A percentile compares a stretch with the other conserved stretches of the same genome.
phyloP scores from a whole-genome alignment of 2,888 invertebrate species.

The Ethmia dodecea region DNA sequence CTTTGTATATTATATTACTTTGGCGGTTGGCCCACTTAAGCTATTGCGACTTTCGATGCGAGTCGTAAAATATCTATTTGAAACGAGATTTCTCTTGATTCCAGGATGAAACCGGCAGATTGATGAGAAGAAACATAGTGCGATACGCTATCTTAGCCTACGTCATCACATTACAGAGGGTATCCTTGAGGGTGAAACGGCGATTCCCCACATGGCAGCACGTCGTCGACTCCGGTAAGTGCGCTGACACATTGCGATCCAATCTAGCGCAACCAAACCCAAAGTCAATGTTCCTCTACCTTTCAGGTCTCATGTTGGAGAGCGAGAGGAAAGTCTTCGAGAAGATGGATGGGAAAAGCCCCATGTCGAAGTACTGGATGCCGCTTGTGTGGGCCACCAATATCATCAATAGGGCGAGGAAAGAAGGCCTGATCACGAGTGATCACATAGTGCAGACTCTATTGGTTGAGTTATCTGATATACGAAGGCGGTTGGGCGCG shows the following conservation, averaged over 20 bases:
- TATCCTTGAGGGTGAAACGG: conserved; percentile 91
- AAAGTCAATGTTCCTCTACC: conserved; percentile 17
- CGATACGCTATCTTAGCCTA: conserved; percentile 92
- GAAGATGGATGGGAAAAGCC: conserved; percentile 91
- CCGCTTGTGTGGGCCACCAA: conserved; percentile 95
- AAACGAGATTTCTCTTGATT: too few species aligned
- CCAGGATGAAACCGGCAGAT: conserved; percentile 91
- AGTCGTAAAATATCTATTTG: too few species aligned
- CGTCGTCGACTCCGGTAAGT: conserved; percentile 89
- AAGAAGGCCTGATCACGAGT: conserved; percentile 89
- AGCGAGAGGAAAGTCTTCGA: conserved; percentile 95
- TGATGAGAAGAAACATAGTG: conserved; percentile 94
- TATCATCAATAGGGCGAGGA: conserved; percentile 91
- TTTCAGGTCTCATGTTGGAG: conserved; percentile 91
- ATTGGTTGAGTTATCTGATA: conserved; percentile 92
- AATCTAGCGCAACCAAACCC: conserved; percentile 8
- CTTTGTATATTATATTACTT: too few species aligned
- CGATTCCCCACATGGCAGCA: conserved; percentile 94
- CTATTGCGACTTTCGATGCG: too few species aligned
- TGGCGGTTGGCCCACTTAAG: too few species aligned
- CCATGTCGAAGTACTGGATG: conserved; percentile 95
- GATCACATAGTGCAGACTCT: conserved; percentile 96
- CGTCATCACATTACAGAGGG: conserved; percentile 92
- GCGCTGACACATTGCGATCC: conserved; percentile 16
- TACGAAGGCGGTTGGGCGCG: conserved; percentile 88